Evolutionary conservation across 2,797 vertebrate species (phyloP).

Genomic region (Crypturellus tataupa): DNA sequence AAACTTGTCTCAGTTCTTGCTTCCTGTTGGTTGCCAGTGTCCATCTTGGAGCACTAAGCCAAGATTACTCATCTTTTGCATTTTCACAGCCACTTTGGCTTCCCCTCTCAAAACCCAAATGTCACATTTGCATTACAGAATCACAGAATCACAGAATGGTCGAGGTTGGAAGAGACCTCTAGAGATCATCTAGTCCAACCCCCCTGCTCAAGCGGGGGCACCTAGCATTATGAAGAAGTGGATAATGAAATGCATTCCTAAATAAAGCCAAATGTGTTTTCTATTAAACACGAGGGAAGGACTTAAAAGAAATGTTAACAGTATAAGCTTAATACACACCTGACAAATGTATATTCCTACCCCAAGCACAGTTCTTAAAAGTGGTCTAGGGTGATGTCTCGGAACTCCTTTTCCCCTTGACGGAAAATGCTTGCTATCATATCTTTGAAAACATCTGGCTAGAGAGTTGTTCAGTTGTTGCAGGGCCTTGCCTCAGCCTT

Average conservation of each 20-base stretch:
- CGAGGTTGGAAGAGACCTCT: too few relatives aligned
- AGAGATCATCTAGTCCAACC: too few relatives aligned
- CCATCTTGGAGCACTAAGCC: not conserved
- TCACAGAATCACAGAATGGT: too few relatives aligned
- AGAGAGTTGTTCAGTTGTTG: not conserved
- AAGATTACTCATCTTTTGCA: not conserved
- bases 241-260: not conserved
- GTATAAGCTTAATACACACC: not conserved
- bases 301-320: not conserved
- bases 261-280: not conserved
- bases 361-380: not conserved
- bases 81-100: not conserved
- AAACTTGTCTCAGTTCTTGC: not conserved
- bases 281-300: not conserved
- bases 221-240: not conserved
- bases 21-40: not conserved
- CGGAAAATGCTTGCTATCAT: not conserved
- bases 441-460: not conserved
- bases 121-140: not conserved
- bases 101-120: not conserved
- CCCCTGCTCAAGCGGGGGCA: too few relatives aligned
- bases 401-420: not conserved
- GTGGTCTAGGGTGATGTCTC: not conserved
- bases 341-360: not conserved
- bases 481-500: not conserved